phyloP scores from a whole-genome alignment of 2,888 invertebrate species.

The Carpatolechia fugitivella region DNA sequence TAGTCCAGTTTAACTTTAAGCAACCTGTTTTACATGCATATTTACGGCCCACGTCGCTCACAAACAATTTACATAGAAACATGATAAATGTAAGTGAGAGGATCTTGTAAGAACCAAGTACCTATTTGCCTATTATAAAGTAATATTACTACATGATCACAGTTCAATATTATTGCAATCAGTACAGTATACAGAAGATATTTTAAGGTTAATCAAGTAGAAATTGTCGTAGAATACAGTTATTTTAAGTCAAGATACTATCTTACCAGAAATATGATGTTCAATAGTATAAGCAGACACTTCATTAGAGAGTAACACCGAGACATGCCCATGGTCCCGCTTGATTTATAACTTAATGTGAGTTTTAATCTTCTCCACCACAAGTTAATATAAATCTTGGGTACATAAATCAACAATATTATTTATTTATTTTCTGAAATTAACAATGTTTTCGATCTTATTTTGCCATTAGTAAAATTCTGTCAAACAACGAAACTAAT shows the following conservation, averaged over 20 bases:
- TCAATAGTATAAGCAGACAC: constrained; percentile 84
- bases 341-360: not conserved
- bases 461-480: not conserved
- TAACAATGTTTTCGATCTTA: not conserved
- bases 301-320: constrained; percentile 86
- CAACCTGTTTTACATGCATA: not conserved
- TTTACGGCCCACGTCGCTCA: not conserved
- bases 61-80: not conserved
- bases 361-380: not conserved
- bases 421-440: not conserved
- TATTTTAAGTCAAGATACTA: not conserved
- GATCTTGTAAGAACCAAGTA: not conserved
- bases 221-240: not conserved
- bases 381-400: not conserved
- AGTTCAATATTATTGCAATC: not conserved
- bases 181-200: too few species aligned
- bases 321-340: constrained; percentile 81
- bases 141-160: too few species aligned
- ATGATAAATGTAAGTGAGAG: not conserved
- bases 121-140: too few species aligned
- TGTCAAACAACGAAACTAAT: not conserved
- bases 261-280: constrained; percentile 87
- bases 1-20: not conserved
- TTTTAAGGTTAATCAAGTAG: not conserved
- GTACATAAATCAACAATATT: not conserved